Evolutionary conservation across 2,113 vertebrate species (phyloP).

Genomic region (Tursiops truncatus): DNA sequence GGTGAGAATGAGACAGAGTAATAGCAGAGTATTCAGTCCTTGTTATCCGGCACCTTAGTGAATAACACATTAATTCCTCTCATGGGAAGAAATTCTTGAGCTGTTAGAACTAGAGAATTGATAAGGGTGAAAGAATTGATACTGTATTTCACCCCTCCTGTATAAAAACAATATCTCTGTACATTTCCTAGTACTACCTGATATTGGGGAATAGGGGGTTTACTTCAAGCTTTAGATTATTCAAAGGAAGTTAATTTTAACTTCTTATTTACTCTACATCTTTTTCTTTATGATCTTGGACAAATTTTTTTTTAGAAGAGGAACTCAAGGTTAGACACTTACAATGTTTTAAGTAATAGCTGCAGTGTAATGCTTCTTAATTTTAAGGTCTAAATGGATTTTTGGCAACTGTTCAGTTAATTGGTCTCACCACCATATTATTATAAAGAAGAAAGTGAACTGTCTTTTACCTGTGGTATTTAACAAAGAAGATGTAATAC

Average conservation of each 20-base stretch:
- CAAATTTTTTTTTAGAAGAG: constrained; percentile 55
- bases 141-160: background rate
- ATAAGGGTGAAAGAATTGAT: background rate
- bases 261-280: background rate
- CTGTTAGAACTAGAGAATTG: background rate
- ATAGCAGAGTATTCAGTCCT: background rate
- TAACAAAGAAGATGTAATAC: constrained; percentile 53
- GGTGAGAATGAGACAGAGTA: background rate
- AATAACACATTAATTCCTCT: background rate
- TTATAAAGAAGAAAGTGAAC: constrained; percentile 56
- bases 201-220: constrained; percentile 33
- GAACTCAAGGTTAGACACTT: background rate
- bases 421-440: constrained; percentile 69
- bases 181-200: background rate
- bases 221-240: constrained; percentile 23
- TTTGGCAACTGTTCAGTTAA: constrained; percentile 59
- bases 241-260: constrained; percentile 62
- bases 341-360: constrained; percentile 33
- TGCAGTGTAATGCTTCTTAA: constrained; percentile 53
- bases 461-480: constrained; percentile 62
- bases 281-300: constrained; percentile 35
- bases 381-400: constrained; percentile 68
- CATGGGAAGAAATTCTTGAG: background rate
- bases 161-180: background rate
- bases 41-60: background rate